Percentiles rank a stretch among this genome's conserved stretches.
Conservation (phyloP, 2,888 invertebrate species). For the Drosophila bunnanda region DNA sequence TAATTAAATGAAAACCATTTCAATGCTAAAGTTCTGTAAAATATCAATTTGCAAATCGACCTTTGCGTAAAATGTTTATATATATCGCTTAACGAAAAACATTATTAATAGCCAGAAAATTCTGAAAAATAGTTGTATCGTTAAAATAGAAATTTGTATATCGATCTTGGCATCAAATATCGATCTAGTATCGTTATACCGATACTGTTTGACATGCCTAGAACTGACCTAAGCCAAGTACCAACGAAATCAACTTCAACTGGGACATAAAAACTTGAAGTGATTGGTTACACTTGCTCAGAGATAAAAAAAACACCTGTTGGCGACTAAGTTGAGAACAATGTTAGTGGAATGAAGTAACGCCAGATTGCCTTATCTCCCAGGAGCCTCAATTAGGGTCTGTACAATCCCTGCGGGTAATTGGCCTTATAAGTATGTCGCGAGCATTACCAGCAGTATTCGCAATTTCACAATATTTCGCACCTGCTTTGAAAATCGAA, state of each 20-base stretch:
- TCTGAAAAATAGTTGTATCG: no score
- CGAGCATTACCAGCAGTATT: neutral
- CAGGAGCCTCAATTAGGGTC: neutral
- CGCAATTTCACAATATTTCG: conserved; percentile 15
- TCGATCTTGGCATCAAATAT: no score
- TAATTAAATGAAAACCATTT: no score
- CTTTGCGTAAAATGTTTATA: no score
- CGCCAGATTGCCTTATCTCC: conserved; percentile 1
- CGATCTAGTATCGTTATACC: neutral
- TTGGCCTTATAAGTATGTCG: neutral
- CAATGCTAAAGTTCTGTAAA: no score
- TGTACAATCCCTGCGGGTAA: neutral
- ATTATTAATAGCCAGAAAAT: no score
- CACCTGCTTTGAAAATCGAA: neutral
- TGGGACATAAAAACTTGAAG: no score
- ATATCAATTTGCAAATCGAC: no score
- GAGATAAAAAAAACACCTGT: neutral
- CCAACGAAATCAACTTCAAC: no score
- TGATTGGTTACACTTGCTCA: neutral
- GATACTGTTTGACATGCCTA: neutral
- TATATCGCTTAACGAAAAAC: no score
- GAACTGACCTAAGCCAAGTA: conserved; percentile 15
- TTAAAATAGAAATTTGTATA: no score
- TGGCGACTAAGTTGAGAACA: neutral
- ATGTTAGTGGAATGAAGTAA: neutral